Conservation (phyloP, 1,140 invertebrate genomes). For the Propsilocerus akamusi region DNA sequence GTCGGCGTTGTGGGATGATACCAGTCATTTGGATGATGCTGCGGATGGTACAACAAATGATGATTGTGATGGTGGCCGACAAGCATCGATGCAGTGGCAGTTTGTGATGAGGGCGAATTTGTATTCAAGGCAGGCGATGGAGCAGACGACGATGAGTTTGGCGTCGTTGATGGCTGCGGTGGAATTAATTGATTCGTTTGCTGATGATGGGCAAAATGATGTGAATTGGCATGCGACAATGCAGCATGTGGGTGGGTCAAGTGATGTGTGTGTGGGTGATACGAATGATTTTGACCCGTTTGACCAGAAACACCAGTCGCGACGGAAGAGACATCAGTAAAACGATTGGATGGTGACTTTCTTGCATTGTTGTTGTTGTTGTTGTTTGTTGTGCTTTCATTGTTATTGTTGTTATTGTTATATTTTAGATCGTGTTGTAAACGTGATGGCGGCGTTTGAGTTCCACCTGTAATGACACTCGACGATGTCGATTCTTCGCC, state of each 20-base stretch:
- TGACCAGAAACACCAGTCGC: no score
- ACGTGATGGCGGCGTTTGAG: slow-evolving; percentile 23
- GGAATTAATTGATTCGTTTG: slow-evolving; percentile 9
- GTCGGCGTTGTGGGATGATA: slow-evolving; percentile 27
- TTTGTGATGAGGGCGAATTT: slow-evolving; percentile 10
- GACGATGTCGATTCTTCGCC: slow-evolving; percentile 36
- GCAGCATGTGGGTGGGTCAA: slow-evolving; percentile 14
- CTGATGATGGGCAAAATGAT: slow-evolving; percentile 11
- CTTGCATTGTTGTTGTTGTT: slow-evolving; percentile 4
- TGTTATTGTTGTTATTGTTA: slow-evolving; percentile 22
- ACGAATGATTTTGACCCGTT: not conserved
- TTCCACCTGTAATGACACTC: slow-evolving; percentile 21
- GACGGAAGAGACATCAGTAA: not conserved
- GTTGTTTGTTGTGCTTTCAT: slow-evolving; percentile 13
- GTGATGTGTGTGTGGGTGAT: slow-evolving; percentile 18
- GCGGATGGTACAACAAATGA: slow-evolving; percentile 22
- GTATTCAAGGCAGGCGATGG: not conserved
- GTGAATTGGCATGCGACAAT: not conserved
- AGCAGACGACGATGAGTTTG: slow-evolving; percentile 9
- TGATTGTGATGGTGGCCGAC: slow-evolving; percentile 19
- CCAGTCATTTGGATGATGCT: slow-evolving; percentile 22
- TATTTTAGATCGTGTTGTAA: slow-evolving; percentile 20
- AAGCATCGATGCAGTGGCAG: slow-evolving; percentile 16
- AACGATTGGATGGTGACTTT: not conserved
- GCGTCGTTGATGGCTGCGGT: slow-evolving; percentile 11